Percentiles rank a stretch among this genome's conserved stretches.
Evolutionary conservation across 2,888 invertebrate genomes (phyloP).

Genomic region (Anoncus sp.): DNA sequence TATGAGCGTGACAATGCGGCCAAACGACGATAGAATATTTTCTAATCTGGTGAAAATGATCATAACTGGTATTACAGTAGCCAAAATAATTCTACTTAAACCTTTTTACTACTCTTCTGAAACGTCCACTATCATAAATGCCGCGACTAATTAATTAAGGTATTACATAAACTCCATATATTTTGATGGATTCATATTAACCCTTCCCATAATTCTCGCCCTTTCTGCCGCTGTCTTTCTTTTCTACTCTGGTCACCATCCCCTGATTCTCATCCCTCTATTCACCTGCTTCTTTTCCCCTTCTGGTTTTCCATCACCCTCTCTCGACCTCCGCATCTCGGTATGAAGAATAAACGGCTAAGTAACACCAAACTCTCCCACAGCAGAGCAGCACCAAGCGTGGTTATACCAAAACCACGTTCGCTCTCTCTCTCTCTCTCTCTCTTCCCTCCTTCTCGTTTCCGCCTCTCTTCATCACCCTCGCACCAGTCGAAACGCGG

Average conservation of each 20-base stretch:
- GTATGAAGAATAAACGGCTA: constrained; percentile 62
- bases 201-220: neutral
- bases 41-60: no score
- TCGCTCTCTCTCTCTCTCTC: constrained; percentile 23
- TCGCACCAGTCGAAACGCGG: neutral
- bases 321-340: constrained; percentile 54
- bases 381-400: constrained; percentile 33
- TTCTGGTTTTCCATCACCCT: constrained; percentile 52
- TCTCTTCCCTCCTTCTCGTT: constrained; percentile 12
- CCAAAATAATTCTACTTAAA: no score
- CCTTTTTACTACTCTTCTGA: no score
- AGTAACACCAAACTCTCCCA: constrained; percentile 39
- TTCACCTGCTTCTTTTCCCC: constrained; percentile 13
- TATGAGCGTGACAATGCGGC: no score
- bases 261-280: constrained; percentile 7
- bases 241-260: neutral
- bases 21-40: no score
- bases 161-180: neutral
- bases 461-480: no score
- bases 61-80: no score
- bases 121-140: no score
- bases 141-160: no score
- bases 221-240: neutral
- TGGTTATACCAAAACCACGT: constrained; percentile 43
- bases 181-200: neutral